These are phyloP conservation scores for Luehdorfia chinensis DNA, from an alignment of 1,140 invertebrate species.

Conservation along the genomic window DNA sequence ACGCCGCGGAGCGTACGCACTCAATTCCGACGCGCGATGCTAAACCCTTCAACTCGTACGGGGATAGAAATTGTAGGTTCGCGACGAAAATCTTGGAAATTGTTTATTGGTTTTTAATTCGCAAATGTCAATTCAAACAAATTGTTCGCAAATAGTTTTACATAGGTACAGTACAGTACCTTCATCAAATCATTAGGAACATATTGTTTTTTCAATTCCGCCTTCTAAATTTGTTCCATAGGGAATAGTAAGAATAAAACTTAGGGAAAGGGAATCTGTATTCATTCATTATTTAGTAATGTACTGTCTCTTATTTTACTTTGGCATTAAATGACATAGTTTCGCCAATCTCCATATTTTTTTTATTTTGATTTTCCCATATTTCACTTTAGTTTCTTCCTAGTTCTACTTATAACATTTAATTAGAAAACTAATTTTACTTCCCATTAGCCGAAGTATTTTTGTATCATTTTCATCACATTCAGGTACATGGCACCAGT, in stretches of 20 bases:
- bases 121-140: slow-evolving; percentile 8
- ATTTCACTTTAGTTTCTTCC: too few species aligned
- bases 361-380: too few species aligned
- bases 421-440: too few species aligned
- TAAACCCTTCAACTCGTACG: slow-evolving; percentile 5
- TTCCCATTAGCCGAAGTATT: too few species aligned
- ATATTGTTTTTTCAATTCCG: not conserved
- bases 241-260: slow-evolving; percentile 2
- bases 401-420: too few species aligned
- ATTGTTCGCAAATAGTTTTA: not conserved
- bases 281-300: slow-evolving; percentile 11
- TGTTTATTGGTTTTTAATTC: slow-evolving; percentile 12
- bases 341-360: slow-evolving; percentile 13
- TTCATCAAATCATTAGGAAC: not conserved
- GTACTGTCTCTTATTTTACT: slow-evolving; percentile 7
- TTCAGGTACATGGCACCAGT: too few species aligned
- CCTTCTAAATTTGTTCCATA: slow-evolving; percentile 1
- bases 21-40: slow-evolving; percentile 1
- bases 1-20: slow-evolving; percentile 3
- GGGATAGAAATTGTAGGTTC: slow-evolving; percentile 12
- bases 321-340: slow-evolving; percentile 16
- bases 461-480: too few species aligned
- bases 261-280: slow-evolving; percentile 14
- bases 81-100: slow-evolving; percentile 13
- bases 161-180: not conserved